These are phyloP conservation scores for Florisuga fusca DNA, from an alignment of 2,797 vertebrate species.

Conservation along the genomic window DNA sequence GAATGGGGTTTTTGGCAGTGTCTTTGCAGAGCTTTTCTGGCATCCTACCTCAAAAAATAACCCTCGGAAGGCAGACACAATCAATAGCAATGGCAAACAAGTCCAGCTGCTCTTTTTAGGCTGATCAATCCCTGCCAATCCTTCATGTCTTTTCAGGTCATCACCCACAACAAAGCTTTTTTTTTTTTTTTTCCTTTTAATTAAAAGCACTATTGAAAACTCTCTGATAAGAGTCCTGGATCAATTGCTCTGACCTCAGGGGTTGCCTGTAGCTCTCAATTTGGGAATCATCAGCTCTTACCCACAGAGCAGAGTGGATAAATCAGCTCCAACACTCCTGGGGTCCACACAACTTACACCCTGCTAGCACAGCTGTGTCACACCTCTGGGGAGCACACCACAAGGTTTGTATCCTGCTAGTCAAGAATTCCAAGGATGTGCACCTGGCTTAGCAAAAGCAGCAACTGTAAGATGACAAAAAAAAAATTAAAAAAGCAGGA, in stretches of 20 bases:
- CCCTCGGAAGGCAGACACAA: neutral
- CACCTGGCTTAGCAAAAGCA: rapidly evolving
- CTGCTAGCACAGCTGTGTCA: no score
- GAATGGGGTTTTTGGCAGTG: neutral
- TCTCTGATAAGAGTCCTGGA: neutral
- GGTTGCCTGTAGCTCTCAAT: neutral
- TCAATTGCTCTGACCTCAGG: slow-evolving; percentile 12
- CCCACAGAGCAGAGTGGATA: neutral
- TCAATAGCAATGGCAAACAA: neutral
- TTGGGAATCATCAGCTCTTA: neutral
- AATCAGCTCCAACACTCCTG: neutral
- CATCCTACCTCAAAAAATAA: neutral
- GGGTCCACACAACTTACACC: rapidly evolving
- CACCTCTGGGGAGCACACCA: neutral
- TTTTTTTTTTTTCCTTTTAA: neutral
- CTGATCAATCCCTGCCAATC: slow-evolving; percentile 29
- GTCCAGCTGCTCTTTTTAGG: neutral
- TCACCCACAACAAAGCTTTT: neutral
- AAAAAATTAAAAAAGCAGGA: no score
- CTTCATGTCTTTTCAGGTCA: slow-evolving; percentile 29
- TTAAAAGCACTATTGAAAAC: slow-evolving; percentile 49
- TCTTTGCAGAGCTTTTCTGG: neutral
- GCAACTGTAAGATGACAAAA: no score
- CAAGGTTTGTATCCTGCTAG: rapidly evolving
- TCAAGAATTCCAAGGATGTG: neutral